Conservation (phyloP, 2,113 vertebrate species). For the Tyto alba region DNA sequence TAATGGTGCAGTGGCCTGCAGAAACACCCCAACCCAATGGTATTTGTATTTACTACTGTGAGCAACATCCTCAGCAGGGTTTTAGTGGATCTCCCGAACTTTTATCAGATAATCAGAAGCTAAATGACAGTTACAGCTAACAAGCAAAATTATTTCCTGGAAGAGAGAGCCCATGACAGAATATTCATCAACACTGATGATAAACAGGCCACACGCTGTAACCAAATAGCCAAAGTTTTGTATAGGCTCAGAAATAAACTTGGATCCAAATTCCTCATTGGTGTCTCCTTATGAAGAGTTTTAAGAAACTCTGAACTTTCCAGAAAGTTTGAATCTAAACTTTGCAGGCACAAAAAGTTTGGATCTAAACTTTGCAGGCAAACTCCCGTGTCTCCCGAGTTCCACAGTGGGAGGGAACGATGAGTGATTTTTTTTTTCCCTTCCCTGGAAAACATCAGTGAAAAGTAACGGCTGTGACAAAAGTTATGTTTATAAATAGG, state of each 20-base stretch:
- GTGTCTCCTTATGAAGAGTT: not conserved
- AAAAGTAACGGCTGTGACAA: not conserved
- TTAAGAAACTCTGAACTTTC: not conserved
- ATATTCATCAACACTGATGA: not conserved
- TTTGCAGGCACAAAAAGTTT: not conserved
- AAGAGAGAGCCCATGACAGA: not conserved
- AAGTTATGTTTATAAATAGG: not conserved
- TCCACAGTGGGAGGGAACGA: not conserved
- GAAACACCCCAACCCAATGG: not conserved
- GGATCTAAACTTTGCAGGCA: not conserved
- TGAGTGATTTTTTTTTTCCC: rapidly evolving
- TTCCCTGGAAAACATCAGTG: not conserved
- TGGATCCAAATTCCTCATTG: not conserved
- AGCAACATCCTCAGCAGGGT: not conserved
- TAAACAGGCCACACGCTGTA: not conserved
- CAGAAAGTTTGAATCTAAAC: not conserved
- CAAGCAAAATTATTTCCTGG: not conserved
- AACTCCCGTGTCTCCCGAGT: not conserved
- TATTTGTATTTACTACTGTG: not conserved
- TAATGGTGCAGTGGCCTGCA: rapidly evolving
- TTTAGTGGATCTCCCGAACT: not conserved
- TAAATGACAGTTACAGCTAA: not conserved
- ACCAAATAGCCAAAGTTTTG: not conserved
- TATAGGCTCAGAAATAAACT: not conserved
- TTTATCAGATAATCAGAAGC: not conserved